phyloP scores from a whole-genome alignment of 2,113 vertebrate genomes.

The Istiophorus platypterus region DNA sequence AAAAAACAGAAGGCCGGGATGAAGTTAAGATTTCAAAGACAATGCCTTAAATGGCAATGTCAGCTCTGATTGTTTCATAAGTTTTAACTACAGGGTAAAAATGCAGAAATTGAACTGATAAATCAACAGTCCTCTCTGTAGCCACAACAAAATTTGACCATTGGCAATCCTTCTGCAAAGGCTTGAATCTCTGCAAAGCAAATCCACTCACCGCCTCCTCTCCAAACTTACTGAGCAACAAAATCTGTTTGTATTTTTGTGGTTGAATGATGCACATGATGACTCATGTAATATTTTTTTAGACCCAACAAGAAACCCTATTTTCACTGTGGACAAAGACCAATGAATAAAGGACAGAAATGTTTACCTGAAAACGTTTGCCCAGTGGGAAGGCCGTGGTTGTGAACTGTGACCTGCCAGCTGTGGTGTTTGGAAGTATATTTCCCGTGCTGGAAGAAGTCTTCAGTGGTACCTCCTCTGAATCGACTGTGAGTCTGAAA shows the following conservation, averaged over 20 bases:
- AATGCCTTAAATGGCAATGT: conserved; percentile 56
- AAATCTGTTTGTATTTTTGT: conserved; percentile 64
- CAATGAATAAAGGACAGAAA: conserved; percentile 43
- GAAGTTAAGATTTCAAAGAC: conserved; percentile 71
- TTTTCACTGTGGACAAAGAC: conserved; percentile 49
- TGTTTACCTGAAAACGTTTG: conserved; percentile 22
- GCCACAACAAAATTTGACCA: conserved; percentile 34
- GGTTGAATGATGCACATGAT: conserved; percentile 42
- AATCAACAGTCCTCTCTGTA: conserved; percentile 38
- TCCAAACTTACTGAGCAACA: conserved; percentile 46
- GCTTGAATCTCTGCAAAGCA: conserved; percentile 29
- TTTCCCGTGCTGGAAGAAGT: conserved; percentile 10
- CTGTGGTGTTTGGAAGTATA: conserved; percentile 29
- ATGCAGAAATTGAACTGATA: conserved; percentile 38
- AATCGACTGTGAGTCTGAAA: conserved; percentile 12
- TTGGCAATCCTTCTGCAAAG: conserved; percentile 15
- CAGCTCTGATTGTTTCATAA: conserved; percentile 25
- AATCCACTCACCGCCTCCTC: conserved; percentile 17
- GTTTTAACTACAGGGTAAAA: conserved; percentile 31
- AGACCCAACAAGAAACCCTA: conserved; percentile 9
- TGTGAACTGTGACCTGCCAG: conserved; percentile 50
- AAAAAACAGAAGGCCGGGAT: conserved; percentile 61
- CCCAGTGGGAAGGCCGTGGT: conserved; percentile 27
- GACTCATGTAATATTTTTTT: conserved; percentile 36
- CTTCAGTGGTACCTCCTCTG: background rate